These are phyloP conservation scores for Ornithoptera alexandrae DNA, from an alignment of 2,888 invertebrate genomes.

Conservation along the genomic window DNA sequence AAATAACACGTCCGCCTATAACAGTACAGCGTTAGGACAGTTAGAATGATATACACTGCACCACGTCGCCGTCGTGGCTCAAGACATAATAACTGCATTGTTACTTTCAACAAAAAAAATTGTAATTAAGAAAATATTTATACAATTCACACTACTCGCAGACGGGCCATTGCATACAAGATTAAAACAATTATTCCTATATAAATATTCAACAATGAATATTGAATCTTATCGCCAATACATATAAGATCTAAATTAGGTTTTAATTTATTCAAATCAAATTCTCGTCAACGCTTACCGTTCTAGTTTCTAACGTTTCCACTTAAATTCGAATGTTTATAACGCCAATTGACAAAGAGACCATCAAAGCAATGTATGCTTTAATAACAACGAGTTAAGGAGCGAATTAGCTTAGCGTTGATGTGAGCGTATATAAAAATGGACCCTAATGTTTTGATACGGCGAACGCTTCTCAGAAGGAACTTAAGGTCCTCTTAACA, in stretches of 20 bases:
- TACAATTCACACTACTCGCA: neutral
- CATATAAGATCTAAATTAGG: slow-evolving; percentile 9
- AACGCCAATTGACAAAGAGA: slow-evolving; percentile 34
- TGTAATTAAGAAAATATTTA: slow-evolving; percentile 19
- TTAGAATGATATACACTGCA: too few relatives aligned
- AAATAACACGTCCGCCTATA: too few relatives aligned
- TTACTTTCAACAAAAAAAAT: too few relatives aligned
- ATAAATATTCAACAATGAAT: neutral
- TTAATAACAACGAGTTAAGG: slow-evolving; percentile 31
- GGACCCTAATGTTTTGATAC: slow-evolving; percentile 30
- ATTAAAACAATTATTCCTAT: slow-evolving; percentile 14
- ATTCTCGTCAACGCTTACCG: slow-evolving; percentile 50
- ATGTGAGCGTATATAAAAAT: slow-evolving; percentile 12
- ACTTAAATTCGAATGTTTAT: slow-evolving; percentile 64
- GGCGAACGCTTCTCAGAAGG: slow-evolving; percentile 57
- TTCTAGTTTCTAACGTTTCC: slow-evolving; percentile 65
- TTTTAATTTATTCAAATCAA: slow-evolving; percentile 32
- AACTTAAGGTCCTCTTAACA: slow-evolving; percentile 55
- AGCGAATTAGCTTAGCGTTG: slow-evolving; percentile 7
- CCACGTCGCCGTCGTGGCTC: too few relatives aligned
- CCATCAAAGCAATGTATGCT: slow-evolving; percentile 47
- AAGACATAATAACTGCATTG: too few relatives aligned
- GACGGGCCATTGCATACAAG: slow-evolving; percentile 13
- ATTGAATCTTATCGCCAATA: neutral
- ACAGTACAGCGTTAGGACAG: too few relatives aligned